phyloP scores from a whole-genome alignment of 1,140 invertebrate species.

The Melipona quadrifasciata region DNA sequence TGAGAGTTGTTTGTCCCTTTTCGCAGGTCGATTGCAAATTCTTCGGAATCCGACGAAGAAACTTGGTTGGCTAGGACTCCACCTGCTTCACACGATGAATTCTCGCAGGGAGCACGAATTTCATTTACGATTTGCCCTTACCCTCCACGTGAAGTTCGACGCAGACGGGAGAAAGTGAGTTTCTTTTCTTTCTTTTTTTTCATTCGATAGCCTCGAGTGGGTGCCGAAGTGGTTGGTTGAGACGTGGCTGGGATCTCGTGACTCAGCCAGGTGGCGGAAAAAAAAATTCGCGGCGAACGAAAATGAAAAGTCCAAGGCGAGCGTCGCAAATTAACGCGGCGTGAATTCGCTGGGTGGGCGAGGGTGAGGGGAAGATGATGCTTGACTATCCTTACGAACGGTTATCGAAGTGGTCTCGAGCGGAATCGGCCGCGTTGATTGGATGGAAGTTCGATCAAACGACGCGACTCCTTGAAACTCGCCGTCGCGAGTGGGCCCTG shows the following conservation, averaged over 20 bases:
- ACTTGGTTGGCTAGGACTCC: no score
- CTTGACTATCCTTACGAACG: slow-evolving; percentile 39
- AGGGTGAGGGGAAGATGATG: background rate
- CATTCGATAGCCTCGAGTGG: background rate
- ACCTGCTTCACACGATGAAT: no score
- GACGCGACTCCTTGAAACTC: slow-evolving; percentile 9
- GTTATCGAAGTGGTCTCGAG: slow-evolving; percentile 47
- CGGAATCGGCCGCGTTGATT: slow-evolving; percentile 40
- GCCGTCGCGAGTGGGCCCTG: background rate
- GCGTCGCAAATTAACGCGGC: slow-evolving; percentile 25
- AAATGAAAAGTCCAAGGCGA: slow-evolving; percentile 26
- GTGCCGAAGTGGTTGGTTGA: background rate
- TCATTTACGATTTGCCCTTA: background rate
- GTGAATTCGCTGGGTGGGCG: background rate
- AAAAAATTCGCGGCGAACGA: background rate
- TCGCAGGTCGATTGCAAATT: no score
- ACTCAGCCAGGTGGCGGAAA: no score
- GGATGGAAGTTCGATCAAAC: slow-evolving; percentile 45
- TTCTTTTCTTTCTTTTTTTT: background rate
- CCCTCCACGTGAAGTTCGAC: background rate
- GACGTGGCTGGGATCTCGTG: background rate
- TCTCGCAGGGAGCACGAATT: no score
- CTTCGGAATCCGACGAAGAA: no score
- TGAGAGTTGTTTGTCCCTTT: no score
- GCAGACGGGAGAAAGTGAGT: background rate